Base-by-base conservation (phyloP, 2,113 vertebrate genomes). In the Etheostoma cragini region DNA sequence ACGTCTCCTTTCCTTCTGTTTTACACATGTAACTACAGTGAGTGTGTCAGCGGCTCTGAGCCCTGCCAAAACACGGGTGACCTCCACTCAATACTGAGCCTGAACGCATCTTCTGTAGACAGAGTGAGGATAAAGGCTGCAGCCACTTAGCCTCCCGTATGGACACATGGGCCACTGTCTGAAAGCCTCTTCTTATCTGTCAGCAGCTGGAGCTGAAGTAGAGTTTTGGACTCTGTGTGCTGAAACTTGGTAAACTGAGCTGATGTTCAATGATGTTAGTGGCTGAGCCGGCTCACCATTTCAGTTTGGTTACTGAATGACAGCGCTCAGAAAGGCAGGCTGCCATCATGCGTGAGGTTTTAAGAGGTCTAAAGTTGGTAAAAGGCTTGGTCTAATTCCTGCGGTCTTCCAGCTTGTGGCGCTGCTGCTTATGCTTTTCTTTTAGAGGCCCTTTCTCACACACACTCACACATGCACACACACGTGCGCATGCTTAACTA, bases 401-500 rank as follows among this genome's bases (percentile, higher is more conserved):
- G 21, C 4, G 17, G 26, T 35, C 76, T 5, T 22, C 90, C 91
- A 78, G 70, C 52, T 71, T 21, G 70, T 81, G 93, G 90, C 63
- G 62, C 83, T 91, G 80, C 88, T 87, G 88, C 58, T 71, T n/a
- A 90, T 47, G 17, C 74, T 78, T 67, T 64, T 33, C 19, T 26
- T 47, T 58, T 26, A 14, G 0, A 42, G 10, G 8, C 10, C 10
- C 70, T 61, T 22, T 65, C 52, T 19, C 56, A 46, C 64, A 67
- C 72, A 73, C 69, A 8, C 68, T 85, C 87, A 83, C 45, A 71
- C 42, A 21, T 22, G 57, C 62, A 10, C 65, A 16, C 68, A 22
- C 53, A n/a, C 38, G 35, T 47, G 33, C 80, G 61, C 83, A 81
- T 70, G 94, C 95, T 97, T 96, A 96, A 95, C 96, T 96, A 95